Evolutionary conservation across 2,113 vertebrate species (phyloP).

Genomic region (Phyllopteryx taeniolatus): DNA sequence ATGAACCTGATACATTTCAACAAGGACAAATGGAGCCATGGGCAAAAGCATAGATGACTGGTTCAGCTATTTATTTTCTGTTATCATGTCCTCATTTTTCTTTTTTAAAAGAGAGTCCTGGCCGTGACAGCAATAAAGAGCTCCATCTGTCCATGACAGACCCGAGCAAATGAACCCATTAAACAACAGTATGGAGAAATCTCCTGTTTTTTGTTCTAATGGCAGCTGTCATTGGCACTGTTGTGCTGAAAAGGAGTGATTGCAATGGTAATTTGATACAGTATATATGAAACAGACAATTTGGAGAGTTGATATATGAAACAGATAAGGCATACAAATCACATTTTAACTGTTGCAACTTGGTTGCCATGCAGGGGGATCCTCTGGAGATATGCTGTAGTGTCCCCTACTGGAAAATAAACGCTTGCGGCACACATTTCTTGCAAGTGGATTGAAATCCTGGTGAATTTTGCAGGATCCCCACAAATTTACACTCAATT

Average conservation of each 20-base stretch:
- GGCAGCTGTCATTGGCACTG: constrained; percentile 49
- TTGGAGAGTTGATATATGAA: constrained; percentile 27
- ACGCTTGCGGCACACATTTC: constrained; percentile 2
- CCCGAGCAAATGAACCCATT: constrained; percentile 64
- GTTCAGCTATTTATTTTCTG: constrained; percentile 5
- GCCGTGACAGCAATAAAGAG: constrained; percentile 62
- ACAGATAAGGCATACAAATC: constrained; percentile 11
- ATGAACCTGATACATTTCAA: background rate
- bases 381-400: background rate
- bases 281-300: background rate
- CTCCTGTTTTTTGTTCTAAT: constrained; percentile 57
- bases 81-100: constrained; percentile 31
- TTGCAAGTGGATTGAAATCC: background rate
- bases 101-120: constrained; percentile 28
- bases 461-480: background rate
- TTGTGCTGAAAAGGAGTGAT: constrained; percentile 60
- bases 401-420: constrained; percentile 48
- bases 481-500: background rate
- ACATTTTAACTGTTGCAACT: background rate
- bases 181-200: constrained; percentile 46
- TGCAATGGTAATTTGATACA: constrained; percentile 61
- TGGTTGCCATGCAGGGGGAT: background rate
- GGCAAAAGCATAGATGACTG: background rate
- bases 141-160: constrained; percentile 64
- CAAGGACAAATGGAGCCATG: background rate